Evolutionary conservation across 2,113 vertebrate genomes (phyloP), one percentile per base, ranked within the genome.

Genomic region (Dromas ardeola): DNA sequence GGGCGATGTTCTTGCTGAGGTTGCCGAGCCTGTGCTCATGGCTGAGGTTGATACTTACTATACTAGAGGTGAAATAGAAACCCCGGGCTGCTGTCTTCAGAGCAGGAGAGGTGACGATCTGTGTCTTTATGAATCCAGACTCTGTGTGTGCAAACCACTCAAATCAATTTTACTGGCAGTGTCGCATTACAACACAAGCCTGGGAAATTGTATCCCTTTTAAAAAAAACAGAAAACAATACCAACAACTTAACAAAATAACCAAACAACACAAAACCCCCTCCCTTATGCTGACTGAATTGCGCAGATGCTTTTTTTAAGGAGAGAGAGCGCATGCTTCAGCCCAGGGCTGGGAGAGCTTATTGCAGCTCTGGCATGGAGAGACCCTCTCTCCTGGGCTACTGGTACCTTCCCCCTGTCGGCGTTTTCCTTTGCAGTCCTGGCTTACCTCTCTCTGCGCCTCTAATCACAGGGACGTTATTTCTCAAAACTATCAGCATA

Each of bases 261-360:
- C 13, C 11, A 27, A 3, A 1, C 0, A 15, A 32, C 12, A 29
- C 16, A 36, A 14, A 36, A 5, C 3, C 2, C 4, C 26, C 1
- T 7, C 59, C 23, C 84, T 1, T 30, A 30, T 36, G 32, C 4
- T 85, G 43, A 52, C 65, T 81, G 47, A 89, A 79, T 36, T 71
- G 55, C 1, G 4, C 38, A 69, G 47, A 34, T 81, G 32, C 2
- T 38, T 58, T 53, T 59, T 73, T 29, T 16, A 26, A 11, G 13
- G 49, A 25, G 26, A n/a, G 52, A 45, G 13, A 36, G n/a, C 9
- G 6, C 8, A 5, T 9, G 10, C 38, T 65, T 72, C 45, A 77
- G 36, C 14, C 27, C 34, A 40, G n/a, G 45, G 13, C 34, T 70
- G 18, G 38, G 47, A 56, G 59, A 71, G 9, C 8, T 34, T 84